These are phyloP conservation scores for Uloborus diversus DNA, from an alignment of 1,140 invertebrate genomes.

Conservation along the genomic window DNA sequence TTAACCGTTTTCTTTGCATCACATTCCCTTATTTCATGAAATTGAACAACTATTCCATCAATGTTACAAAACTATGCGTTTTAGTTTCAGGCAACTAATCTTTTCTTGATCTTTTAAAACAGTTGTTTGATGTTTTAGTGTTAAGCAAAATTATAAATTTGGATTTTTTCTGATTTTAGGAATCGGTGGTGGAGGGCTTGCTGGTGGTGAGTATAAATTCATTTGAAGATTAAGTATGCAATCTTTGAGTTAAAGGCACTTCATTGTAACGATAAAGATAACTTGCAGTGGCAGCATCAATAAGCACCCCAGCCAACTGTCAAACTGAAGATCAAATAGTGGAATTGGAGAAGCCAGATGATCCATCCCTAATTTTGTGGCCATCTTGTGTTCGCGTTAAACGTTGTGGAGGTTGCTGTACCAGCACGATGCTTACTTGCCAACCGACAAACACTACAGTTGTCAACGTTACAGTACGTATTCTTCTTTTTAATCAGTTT, in stretches of 20 bases:
- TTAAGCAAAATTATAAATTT: neutral
- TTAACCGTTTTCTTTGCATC: no score
- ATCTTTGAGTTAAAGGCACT: neutral
- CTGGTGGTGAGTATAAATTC: neutral
- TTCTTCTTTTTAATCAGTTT: neutral
- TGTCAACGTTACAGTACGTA: slow-evolving; percentile 10
- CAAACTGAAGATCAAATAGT: slow-evolving; percentile 13
- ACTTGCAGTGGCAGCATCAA: neutral
- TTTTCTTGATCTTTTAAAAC: no score
- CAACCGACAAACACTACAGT: neutral
- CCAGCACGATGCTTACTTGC: slow-evolving; percentile 22
- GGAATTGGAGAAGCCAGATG: slow-evolving; percentile 8
- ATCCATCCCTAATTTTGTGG: neutral
- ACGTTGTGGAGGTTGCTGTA: slow-evolving; percentile 42
- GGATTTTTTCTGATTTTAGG: no score
- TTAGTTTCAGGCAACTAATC: no score
- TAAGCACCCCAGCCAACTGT: neutral
- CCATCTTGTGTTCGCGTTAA: slow-evolving; percentile 18
- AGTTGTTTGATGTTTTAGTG: neutral
- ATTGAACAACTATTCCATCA: no score
- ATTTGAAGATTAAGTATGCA: neutral
- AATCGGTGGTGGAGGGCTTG: no score
- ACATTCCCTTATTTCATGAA: no score
- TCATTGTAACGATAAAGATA: neutral
- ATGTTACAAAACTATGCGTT: no score